phyloP scores from a whole-genome alignment of 2,113 vertebrate genomes.

The Diadophis punctatus region DNA sequence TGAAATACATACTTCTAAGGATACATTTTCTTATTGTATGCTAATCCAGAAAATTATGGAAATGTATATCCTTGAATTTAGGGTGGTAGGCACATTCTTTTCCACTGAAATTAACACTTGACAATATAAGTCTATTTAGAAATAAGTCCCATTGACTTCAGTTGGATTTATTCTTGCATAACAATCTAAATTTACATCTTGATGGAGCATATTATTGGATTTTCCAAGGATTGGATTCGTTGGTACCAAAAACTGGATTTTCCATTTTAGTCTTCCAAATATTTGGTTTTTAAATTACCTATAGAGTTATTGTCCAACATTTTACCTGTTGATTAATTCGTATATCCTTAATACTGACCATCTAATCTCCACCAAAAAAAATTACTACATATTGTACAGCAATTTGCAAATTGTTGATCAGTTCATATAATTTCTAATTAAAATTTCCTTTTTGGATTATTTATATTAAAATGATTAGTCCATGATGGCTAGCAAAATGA shows the following conservation, averaged over 20 bases:
- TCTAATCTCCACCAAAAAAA: no score
- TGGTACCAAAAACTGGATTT: neutral
- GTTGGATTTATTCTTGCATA: neutral
- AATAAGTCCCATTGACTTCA: neutral
- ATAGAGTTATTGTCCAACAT: neutral
- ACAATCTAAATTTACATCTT: neutral
- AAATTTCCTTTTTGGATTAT: neutral
- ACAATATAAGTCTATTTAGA: neutral
- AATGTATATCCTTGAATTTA: neutral
- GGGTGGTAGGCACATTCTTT: neutral
- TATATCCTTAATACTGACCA: neutral
- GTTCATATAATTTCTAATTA: neutral
- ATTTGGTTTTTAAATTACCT: neutral
- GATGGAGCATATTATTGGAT: neutral
- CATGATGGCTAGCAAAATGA: neutral
- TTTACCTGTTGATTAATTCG: neutral
- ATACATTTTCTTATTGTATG: neutral
- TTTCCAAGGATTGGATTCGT: neutral
- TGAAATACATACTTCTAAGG: neutral
- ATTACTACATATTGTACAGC: neutral
- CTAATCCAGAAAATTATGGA: neutral
- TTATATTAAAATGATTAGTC: neutral
- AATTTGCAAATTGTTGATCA: neutral
- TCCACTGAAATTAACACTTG: neutral
- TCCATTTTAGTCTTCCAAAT: neutral